Percentiles rank a stretch among this genome's conserved stretches.
These are phyloP conservation scores for Thaumatotibia leucotreta DNA, from an alignment of 1,140 invertebrate genomes.

Conservation along the genomic window DNA sequence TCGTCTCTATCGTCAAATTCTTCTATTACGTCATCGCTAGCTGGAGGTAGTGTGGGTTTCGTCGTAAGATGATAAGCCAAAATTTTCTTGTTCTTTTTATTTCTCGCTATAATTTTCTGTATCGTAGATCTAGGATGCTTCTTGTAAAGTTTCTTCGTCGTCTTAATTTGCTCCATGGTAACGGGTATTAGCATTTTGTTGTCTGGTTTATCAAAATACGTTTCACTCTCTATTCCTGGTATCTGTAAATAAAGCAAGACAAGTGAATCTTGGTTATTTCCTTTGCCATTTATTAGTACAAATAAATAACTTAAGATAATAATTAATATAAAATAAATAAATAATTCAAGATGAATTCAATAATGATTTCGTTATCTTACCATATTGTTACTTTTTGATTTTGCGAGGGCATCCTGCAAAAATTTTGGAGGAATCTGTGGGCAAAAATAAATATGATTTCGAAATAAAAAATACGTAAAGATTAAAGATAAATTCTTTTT, in stretches of 20 bases:
- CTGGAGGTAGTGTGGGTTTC: slow-evolving; percentile 24
- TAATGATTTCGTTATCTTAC: background rate
- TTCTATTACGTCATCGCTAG: slow-evolving; percentile 19
- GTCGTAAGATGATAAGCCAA: slow-evolving; percentile 34
- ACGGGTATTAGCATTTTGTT: slow-evolving; percentile 47
- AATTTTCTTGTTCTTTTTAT: slow-evolving; percentile 36
- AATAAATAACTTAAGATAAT: too few relatives aligned
- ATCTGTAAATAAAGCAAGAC: background rate
- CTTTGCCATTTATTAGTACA: too few relatives aligned
- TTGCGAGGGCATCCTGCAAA: background rate
- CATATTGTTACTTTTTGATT: background rate
- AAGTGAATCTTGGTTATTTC: background rate
- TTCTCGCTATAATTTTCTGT: slow-evolving; percentile 67
- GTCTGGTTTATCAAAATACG: slow-evolving; percentile 51
- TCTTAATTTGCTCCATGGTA: slow-evolving; percentile 35
- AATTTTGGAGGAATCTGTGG: background rate
- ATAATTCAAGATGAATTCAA: too few relatives aligned
- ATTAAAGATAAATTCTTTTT: too few relatives aligned
- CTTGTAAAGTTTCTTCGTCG: slow-evolving; percentile 38
- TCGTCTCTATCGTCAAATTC: slow-evolving; percentile 22
- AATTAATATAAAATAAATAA: too few relatives aligned
- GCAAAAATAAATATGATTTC: background rate
- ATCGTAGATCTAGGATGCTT: slow-evolving; percentile 56
- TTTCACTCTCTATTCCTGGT: slow-evolving; percentile 9
- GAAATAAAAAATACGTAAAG: too few relatives aligned